These are phyloP conservation scores for Leptatherina wallacei DNA, from an alignment of 2,797 vertebrate species.

Conservation along the genomic window DNA sequence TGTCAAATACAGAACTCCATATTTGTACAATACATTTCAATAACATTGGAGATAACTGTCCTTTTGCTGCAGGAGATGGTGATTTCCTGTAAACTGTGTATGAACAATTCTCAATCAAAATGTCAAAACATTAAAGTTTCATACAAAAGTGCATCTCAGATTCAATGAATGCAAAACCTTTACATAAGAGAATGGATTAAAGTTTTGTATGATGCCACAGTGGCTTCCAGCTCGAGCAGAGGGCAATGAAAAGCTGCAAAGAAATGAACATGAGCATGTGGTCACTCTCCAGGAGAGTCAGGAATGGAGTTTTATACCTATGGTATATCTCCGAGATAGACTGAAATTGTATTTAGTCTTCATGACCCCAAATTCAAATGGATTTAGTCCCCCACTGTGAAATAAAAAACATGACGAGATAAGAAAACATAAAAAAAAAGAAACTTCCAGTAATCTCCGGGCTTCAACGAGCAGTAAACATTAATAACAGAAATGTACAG, in stretches of 20 bases:
- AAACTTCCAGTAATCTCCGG: conserved; percentile 98
- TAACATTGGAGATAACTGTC: conserved; percentile 84
- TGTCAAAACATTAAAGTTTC: conserved; percentile 86
- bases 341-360: conserved; percentile 77
- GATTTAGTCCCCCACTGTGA: conserved; percentile 88
- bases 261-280: conserved; percentile 64
- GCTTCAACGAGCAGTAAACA: conserved; percentile 98
- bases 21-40: conserved; percentile 86
- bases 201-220: conserved; percentile 74
- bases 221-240: conserved; percentile 78
- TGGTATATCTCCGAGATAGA: conserved; percentile 67
- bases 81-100: conserved; percentile 84
- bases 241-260: conserved; percentile 73
- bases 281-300: conserved; percentile 76
- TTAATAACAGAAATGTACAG: conserved; percentile 99
- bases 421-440: conserved; percentile 60
- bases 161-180: conserved; percentile 86
- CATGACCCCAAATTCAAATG: conserved; percentile 88
- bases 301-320: conserved; percentile 67
- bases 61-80: conserved; percentile 81
- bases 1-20: conserved; percentile 87
- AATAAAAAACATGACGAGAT: conserved; percentile 52
- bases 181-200: conserved; percentile 80
- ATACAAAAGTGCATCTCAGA: conserved; percentile 89
- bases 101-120: conserved; percentile 83